Percentiles rank a stretch among this genome's conserved stretches.
Evolutionary conservation across 2,888 invertebrate species (phyloP).

Genomic region (Torymus auratus): DNA sequence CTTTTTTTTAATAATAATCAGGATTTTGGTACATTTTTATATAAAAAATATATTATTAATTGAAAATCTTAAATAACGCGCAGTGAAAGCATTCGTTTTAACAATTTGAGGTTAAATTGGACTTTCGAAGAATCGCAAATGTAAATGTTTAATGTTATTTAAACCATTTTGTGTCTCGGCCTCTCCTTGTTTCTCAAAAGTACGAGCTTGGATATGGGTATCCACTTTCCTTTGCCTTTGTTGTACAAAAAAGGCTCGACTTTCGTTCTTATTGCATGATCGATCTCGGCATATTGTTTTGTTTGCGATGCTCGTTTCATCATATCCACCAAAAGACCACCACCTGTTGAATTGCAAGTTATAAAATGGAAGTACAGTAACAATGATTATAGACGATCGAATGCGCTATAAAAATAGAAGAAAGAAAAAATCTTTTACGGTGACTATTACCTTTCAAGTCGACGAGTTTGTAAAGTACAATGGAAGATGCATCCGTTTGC

Average conservation of each 20-base stretch:
- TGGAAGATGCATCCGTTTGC: conserved; percentile 91
- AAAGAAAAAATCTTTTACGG: no score
- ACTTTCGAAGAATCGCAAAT: no score
- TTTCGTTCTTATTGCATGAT: conserved; percentile 93
- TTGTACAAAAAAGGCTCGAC: conserved; percentile 96
- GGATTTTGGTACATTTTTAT: no score
- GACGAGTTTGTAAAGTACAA: conserved; percentile 91
- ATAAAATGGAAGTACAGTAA: neutral
- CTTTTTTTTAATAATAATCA: no score
- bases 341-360: conserved; percentile 79
- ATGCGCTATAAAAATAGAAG: no score
- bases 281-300: conserved; percentile 93
- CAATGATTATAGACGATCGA: no score
- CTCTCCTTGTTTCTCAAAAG: conserved; percentile 91
- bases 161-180: conserved; percentile 86
- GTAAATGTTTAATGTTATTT: no score
- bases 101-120: no score
- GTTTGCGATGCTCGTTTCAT: conserved; percentile 94
- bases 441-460: conserved; percentile 88
- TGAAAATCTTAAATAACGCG: no score
- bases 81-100: no score
- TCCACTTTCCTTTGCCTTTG: conserved; percentile 92
- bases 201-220: conserved; percentile 93
- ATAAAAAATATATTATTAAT: no score
- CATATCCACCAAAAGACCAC: conserved; percentile 94